Evolutionary conservation across 1,140 invertebrate genomes (phyloP), one percentile per base, ranked within the genome.

Genomic region (Trichonephila inaurata): DNA sequence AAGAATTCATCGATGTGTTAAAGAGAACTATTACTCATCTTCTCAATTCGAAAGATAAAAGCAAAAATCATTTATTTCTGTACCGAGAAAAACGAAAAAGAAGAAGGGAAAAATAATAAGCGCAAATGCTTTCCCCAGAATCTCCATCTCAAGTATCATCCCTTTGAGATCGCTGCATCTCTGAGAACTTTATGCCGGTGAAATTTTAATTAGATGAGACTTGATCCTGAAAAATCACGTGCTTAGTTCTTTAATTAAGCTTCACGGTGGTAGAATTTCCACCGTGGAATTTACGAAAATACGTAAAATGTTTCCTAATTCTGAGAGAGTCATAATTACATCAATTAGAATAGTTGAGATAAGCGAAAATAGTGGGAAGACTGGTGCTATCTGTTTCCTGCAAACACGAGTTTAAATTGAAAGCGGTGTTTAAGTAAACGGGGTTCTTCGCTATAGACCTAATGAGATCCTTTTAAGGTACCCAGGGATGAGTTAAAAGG

Each of bases 221-320:
- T 40, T 40, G 28, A 77, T 77, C 16, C 28, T 77, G 72, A 77
- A 77, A 77, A 77, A 77, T 77, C 28, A 77, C 18, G 72, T 40
- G 16, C 16, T 77, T 77, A 77, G 28, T 18, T 77, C 12, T 77
- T 18, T 16, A 77, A 77, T 77, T 77, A 77, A 77, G 72, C 12
- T 33, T 33, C 72, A 77, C 72, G 24, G 18, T 18, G 28, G 28
- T 77, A 77, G 16, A 77, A 40, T 77, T 77, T 40, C 21, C 16
- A 40, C 24, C 12, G 6, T 33, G 72, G 28, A 77, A 77, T 33
- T 19, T 19, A 5, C 1, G 28, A 19, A 33, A 6, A 16, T 33
- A 72, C 24, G 72, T 24, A 14, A 77, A 77, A 28, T 1, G 2
- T 40, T 40, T 40, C 10, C 14, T 77, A 77, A 33, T 77, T 40